phyloP scores from a whole-genome alignment of 2,113 vertebrate genomes.

The Podarcis raffonei region DNA sequence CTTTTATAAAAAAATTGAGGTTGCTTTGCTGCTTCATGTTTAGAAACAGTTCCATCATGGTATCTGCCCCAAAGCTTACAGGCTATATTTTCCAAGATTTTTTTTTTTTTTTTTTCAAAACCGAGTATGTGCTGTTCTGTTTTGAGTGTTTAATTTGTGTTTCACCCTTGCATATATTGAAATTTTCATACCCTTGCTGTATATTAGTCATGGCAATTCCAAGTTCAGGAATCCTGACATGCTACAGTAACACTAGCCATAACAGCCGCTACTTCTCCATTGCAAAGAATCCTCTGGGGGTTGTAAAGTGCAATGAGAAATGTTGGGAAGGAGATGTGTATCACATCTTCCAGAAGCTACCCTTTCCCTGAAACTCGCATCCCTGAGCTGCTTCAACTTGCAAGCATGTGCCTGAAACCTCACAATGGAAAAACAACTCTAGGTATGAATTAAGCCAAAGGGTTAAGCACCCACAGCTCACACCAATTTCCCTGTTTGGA shows the following conservation, averaged over 20 bases:
- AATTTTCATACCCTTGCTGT: not conserved
- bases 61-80: not conserved
- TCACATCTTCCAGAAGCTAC: not conserved
- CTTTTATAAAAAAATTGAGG: not conserved
- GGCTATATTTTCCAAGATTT: not conserved
- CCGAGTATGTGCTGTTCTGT: not conserved
- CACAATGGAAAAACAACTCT: not conserved
- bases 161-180: not conserved
- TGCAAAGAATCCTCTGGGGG: not conserved
- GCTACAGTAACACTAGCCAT: not conserved
- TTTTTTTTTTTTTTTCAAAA: not conserved
- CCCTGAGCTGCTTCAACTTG: not conserved
- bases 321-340: not conserved
- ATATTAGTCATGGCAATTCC: not conserved
- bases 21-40: not conserved
- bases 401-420: not conserved
- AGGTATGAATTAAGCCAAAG: not conserved
- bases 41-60: not conserved
- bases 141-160: not conserved
- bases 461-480: not conserved
- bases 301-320: not conserved
- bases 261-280: not conserved
- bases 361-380: not conserved
- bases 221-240: not conserved
- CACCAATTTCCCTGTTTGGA: not conserved